Conservation (phyloP, 2,797 vertebrate genomes). For the Coracias cyanogaster region DNA sequence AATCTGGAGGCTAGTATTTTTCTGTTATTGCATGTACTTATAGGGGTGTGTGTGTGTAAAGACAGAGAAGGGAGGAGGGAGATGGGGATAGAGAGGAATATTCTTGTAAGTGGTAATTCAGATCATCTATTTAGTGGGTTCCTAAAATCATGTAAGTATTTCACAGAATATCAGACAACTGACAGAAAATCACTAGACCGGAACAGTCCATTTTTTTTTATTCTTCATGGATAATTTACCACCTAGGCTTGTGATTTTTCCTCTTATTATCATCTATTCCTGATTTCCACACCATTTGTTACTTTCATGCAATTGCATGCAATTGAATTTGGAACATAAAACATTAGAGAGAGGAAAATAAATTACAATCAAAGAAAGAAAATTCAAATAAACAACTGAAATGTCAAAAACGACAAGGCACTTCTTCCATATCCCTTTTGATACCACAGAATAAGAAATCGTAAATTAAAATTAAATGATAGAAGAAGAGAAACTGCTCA, state of each 20-base stretch:
- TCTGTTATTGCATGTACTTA: neutral
- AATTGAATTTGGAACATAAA: slow-evolving; percentile 68
- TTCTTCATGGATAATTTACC: slow-evolving; percentile 61
- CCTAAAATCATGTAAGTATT: neutral
- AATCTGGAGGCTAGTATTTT: neutral
- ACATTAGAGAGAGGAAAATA: slow-evolving; percentile 43
- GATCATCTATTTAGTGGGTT: neutral
- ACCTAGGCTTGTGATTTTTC: neutral
- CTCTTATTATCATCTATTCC: slow-evolving; percentile 44
- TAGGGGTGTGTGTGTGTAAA: neutral
- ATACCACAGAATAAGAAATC: neutral
- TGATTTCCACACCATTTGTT: slow-evolving; percentile 41
- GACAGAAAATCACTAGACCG: slow-evolving; percentile 16
- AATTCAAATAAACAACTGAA: slow-evolving; percentile 11
- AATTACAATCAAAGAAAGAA: slow-evolving; percentile 39
- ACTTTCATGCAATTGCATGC: slow-evolving; percentile 60
- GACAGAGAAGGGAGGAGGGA: neutral
- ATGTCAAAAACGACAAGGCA: neutral
- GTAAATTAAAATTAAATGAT: neutral
- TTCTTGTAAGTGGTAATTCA: neutral
- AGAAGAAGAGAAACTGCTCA: neutral
- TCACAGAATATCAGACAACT: neutral
- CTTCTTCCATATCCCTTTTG: neutral
- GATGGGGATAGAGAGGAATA: neutral
- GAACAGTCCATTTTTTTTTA: neutral